phyloP scores from a whole-genome alignment of 2,113 vertebrate species.

The Paramisgurnus dabryanus region DNA sequence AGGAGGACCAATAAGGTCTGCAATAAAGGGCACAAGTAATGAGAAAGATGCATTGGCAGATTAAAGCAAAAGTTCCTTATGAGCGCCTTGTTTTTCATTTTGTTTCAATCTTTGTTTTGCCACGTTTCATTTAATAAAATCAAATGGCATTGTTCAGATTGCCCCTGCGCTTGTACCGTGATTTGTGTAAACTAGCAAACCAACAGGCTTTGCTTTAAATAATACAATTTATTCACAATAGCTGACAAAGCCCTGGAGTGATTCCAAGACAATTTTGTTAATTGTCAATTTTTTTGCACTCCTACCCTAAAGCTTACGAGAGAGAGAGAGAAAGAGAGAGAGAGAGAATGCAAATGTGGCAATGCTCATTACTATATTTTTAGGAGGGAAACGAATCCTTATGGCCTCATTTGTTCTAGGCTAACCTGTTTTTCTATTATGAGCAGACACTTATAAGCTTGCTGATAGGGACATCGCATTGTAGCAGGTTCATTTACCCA shows the following conservation, averaged over 20 bases:
- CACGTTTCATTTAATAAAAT: conserved; percentile 32
- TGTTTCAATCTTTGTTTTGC: conserved; percentile 40
- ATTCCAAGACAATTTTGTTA: conserved; percentile 14
- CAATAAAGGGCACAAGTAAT: conserved; percentile 50
- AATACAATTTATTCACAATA: conserved; percentile 32
- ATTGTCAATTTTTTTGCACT: conserved; percentile 17
- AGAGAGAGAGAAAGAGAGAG: conserved; percentile 43
- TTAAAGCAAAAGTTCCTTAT: conserved; percentile 49
- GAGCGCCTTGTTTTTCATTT: conserved; percentile 39
- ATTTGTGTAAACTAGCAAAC: background rate
- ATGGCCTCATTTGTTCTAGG: conserved; percentile 62
- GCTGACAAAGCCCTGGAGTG: conserved; percentile 1
- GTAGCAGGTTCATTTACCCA: conserved; percentile 49
- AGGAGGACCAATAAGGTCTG: conserved; percentile 27
- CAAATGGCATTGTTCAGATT: background rate
- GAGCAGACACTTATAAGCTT: conserved; percentile 37
- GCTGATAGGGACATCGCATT: conserved; percentile 54
- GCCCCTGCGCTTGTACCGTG: too few relatives aligned
- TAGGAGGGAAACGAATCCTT: conserved; percentile 57
- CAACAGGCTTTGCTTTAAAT: conserved; percentile 21
- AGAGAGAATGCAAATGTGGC: conserved; percentile 59
- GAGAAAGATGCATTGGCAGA: conserved; percentile 52
- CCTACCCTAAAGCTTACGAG: conserved; percentile 55
- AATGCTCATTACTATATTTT: conserved; percentile 62
- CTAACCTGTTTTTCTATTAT: conserved; percentile 40